Evolutionary conservation across 2,888 invertebrate species (phyloP).

Genomic region (Thysanoteuthis rhombus): DNA sequence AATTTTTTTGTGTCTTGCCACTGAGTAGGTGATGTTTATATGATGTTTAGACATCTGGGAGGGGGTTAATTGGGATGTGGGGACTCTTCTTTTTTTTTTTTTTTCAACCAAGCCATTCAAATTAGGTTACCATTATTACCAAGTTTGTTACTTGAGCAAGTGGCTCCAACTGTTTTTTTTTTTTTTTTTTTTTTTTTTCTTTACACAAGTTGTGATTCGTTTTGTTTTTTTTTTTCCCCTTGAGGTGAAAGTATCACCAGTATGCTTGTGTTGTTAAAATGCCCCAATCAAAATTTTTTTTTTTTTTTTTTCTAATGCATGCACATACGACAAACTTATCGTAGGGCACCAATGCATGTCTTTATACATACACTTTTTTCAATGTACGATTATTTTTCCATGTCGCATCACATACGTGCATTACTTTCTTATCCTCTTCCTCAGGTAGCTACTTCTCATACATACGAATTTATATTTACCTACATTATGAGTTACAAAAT

Average conservation of each 20-base stretch:
- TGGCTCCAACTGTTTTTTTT: neutral
- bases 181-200: neutral
- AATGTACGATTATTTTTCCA: neutral
- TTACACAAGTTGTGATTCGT: neutral
- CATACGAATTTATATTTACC: neutral
- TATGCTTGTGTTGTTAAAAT: constrained; percentile 12
- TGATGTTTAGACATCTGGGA: neutral
- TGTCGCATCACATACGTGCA: neutral
- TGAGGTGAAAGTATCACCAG: neutral
- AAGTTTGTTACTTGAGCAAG: neutral
- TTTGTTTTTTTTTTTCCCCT: too few relatives aligned
- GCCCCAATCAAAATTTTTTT: neutral
- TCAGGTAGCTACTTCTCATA: neutral
- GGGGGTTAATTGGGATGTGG: neutral
- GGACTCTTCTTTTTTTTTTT: neutral
- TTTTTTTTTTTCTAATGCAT: neutral
- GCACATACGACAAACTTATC: neutral
- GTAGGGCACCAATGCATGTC: neutral
- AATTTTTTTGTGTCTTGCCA: neutral
- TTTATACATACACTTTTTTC: neutral
- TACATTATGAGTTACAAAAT: neutral
- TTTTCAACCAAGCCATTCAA: neutral
- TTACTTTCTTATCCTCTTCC: neutral
- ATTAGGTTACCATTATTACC: neutral
- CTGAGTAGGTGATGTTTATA: neutral